Base-by-base conservation (phyloP, 2,888 invertebrate genomes). In the Troides aeacus region DNA sequence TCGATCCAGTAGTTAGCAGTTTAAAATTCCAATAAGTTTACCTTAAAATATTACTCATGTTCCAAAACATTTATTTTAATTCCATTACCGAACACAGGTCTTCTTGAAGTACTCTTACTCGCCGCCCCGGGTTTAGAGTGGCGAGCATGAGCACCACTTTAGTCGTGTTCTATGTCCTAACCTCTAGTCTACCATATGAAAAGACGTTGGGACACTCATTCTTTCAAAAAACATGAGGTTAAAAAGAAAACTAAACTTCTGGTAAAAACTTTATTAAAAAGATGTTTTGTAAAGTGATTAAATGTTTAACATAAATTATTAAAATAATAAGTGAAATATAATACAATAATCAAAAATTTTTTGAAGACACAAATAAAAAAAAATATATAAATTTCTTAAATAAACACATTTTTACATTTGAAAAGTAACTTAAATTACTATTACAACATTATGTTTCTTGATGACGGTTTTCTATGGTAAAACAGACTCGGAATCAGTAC, bases 261-360 rank as follows among this genome's bases (percentile, higher is more conserved):
- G 59, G 30, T 60, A 30, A 60, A 60, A 60, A 60, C 59, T 30
- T 53, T 53, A 53, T 53, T 53, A n/a, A 53, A 53, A 53, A 0
- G n/a, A n/a, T 53, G n/a, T 53, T 53, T 53, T 46, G 46, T 53
- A 53, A 53, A 53, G 53, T 53, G 53, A 53, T 53, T 53, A n/a
- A n/a, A 53, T 53, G n/a, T 7, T 53, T 53, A 53, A 53, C 53
- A 53, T 53, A 53, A 53, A n/a, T 53, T 53, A 53, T n/a, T 53
- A 53, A 18, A 53, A n/a, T 53, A 53, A 53, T 50, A 53, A n/a
- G 53, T n/a, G 2, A 5, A 53, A 53, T n/a, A 53, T 53, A 12
- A 12, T 46, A 46, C 46, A 46, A 46, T 46, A 46, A 46, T 15
- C 46, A 46, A 46, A 15, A 15, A 46, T 15, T 12, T 12, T 53